Evolutionary conservation across 2,888 invertebrate species (phyloP), one percentile per base, ranked within the genome.

Genomic region (Byasa hedistus): DNA sequence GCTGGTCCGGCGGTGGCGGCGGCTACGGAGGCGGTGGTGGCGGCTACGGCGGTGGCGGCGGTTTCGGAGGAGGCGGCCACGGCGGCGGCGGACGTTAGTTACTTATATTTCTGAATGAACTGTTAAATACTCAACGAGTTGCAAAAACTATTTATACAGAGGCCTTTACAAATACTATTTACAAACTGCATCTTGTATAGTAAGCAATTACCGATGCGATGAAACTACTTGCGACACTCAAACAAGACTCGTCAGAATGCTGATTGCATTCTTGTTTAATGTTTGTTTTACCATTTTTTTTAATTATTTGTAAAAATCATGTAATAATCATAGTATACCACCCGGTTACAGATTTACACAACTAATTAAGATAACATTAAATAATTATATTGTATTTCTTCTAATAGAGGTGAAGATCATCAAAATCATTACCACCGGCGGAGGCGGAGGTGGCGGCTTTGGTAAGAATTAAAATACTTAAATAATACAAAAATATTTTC

Each of bases 321-420:
- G n/a, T n/a, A n/a, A n/a, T n/a, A n/a, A n/a, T n/a, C n/a, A n/a
- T n/a, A n/a, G n/a, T n/a, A n/a, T n/a, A n/a, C n/a, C n/a, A n/a
- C n/a, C n/a, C n/a, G n/a, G n/a, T n/a, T n/a, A 32, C 15, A 39
- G 39, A 15, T 15, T 39, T 39, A 15, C 3, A 15, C 10, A 39
- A 39, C 15, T 39, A 15, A 39, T 39, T 15, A 39, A 12, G 15
- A 39, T 39, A 39, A 39, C 10, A 15, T 32, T 32, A 32, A 39
- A 15, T 39, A 39, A 39, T 15, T 39, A 12, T 39, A 39, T 12
- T 39, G 12, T 36, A 39, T 64, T 68, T 68, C 68, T 32, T 58
- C 57, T 65, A 22, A 69, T 83, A 87, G 87, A 84, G 71, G 82
- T 87, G 69, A 87, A 87, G 75, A 84, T 86, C 69, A 86, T 86